Evolutionary conservation across 2,888 invertebrate species (phyloP).

Genomic region (Leptinotarsa tumamoca): DNA sequence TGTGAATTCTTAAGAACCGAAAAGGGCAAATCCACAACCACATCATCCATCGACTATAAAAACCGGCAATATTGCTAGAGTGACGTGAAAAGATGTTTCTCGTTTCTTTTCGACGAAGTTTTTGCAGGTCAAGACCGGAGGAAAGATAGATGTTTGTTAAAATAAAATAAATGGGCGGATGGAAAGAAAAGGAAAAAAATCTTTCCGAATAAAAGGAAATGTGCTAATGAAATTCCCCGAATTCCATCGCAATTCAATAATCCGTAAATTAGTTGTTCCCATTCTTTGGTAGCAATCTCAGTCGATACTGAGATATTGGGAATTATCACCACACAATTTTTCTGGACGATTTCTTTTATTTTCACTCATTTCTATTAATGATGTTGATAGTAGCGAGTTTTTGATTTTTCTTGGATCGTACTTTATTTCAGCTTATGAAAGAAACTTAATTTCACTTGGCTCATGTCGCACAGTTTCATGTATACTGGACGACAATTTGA

Average conservation of each 20-base stretch:
- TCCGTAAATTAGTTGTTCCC: constrained; percentile 6
- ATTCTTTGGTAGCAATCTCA: constrained; percentile 13
- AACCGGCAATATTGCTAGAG: constrained; percentile 13
- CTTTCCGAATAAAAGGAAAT: constrained; percentile 35
- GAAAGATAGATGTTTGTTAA: constrained; percentile 47
- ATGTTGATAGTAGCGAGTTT: background rate
- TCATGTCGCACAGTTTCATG: no score
- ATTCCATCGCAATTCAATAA: constrained; percentile 18
- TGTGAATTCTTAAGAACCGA: background rate
- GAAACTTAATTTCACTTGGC: no score
- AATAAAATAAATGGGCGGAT: constrained; percentile 45
- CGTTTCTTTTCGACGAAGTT: constrained; percentile 25
- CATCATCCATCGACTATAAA: constrained; percentile 11
- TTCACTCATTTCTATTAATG: background rate
- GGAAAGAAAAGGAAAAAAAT: constrained; percentile 31
- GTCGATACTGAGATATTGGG: constrained; percentile 23
- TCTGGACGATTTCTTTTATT: background rate
- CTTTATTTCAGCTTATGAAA: no score
- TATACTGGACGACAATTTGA: no score
- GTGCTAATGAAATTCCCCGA: constrained; percentile 43
- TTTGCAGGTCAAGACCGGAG: constrained; percentile 39
- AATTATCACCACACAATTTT: background rate
- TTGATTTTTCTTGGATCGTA: no score
- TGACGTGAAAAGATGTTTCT: constrained; percentile 31
- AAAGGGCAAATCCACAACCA: constrained; percentile 1